Evolutionary conservation across 1,140 invertebrate genomes (phyloP).

Genomic region (Drosophila nannoptera): DNA sequence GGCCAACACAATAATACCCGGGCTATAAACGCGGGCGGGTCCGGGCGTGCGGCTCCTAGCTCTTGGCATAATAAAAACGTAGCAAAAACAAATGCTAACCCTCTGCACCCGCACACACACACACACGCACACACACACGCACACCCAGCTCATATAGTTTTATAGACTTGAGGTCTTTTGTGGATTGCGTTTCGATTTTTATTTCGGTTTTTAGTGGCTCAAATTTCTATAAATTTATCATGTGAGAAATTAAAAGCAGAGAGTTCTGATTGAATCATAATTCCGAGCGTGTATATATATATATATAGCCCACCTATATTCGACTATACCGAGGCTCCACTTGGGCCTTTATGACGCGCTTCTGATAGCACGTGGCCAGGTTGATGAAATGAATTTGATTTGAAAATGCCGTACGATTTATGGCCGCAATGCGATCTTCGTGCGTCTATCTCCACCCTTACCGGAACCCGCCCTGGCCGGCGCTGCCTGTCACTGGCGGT

Average conservation of each 20-base stretch:
- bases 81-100: conserved; percentile 55
- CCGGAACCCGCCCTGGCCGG: conserved; percentile 29
- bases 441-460: conserved; percentile 23
- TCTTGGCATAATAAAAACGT: conserved; percentile 74
- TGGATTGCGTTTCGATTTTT: conserved; percentile 52
- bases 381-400: conserved; percentile 69
- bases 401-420: conserved; percentile 71
- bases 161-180: conserved; percentile 57
- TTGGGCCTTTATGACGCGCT: conserved; percentile 44
- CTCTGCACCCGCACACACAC: conserved; percentile 7
- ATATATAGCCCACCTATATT: conserved; percentile 5
- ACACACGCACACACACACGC: conserved; percentile 6
- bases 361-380: conserved; percentile 62
- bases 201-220: conserved; percentile 51
- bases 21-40: conserved; percentile 60
- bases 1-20: conserved; percentile 59
- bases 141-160: conserved; percentile 41
- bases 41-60: conserved; percentile 51
- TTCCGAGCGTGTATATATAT: conserved; percentile 16
- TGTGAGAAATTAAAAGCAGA: conserved; percentile 62
- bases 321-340: conserved; percentile 2
- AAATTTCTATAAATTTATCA: conserved; percentile 67
- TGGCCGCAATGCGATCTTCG: conserved; percentile 60
- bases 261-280: conserved; percentile 71
- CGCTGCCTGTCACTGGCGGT: conserved; percentile 41